A percentile compares a stretch with the other conserved stretches of the same genome.
phyloP scores from a whole-genome alignment of 2,797 vertebrate genomes.

The Micrastur ruficollis region DNA sequence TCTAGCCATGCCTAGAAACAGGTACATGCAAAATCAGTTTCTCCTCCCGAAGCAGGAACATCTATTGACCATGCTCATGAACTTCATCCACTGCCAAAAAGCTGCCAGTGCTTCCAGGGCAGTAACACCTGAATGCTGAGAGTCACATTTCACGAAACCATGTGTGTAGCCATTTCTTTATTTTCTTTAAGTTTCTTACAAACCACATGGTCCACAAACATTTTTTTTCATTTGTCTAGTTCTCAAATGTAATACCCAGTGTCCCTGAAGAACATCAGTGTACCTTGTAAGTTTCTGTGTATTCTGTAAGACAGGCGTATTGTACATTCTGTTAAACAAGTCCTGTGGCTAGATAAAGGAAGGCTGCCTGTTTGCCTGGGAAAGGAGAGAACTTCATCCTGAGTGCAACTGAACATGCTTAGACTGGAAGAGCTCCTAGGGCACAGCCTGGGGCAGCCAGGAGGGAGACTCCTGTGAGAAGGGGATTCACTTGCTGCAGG shows the following conservation, averaged over 20 bases:
- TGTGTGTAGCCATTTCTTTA: background rate
- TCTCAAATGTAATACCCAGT: background rate
- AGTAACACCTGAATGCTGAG: background rate
- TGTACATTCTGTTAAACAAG: background rate
- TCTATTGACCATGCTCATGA: background rate
- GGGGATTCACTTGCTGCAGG: background rate
- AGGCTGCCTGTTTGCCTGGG: background rate
- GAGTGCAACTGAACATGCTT: background rate
- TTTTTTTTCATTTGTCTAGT: background rate
- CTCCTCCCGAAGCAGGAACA: background rate
- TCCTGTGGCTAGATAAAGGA: background rate
- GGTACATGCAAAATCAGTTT: background rate
- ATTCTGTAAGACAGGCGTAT: background rate
- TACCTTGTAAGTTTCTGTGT: background rate
- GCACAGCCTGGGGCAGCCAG: background rate
- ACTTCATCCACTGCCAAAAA: background rate
- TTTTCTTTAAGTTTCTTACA: background rate
- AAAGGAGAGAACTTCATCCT: background rate
- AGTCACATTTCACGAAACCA: background rate
- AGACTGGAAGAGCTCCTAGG: background rate
- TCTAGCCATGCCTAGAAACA: background rate
- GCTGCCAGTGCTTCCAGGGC: background rate
- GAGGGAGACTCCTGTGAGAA: background rate
- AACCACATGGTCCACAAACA: background rate
- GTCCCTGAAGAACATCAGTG: background rate